Conservation (phyloP, 2,888 invertebrate species). For the Callinectes sapidus region DNA sequence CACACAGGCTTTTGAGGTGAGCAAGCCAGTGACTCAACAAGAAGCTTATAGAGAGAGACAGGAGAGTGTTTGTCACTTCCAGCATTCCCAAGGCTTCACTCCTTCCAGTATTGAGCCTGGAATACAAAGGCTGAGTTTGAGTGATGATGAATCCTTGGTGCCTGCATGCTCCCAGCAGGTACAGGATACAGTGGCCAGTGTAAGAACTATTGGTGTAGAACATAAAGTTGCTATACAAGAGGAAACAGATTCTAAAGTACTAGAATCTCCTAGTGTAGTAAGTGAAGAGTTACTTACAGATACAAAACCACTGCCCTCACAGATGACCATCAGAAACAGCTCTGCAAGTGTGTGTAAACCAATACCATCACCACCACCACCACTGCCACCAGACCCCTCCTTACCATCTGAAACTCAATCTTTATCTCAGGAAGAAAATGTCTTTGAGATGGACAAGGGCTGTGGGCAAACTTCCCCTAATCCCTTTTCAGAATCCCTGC, state of each 20-base stretch:
- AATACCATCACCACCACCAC: background rate
- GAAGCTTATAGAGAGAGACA: background rate
- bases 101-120: background rate
- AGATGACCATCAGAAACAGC: background rate
- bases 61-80: background rate
- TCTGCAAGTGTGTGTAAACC: background rate
- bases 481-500: conserved; percentile 49
- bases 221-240: background rate
- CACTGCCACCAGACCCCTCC: background rate
- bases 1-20: conserved; percentile 56
- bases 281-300: background rate
- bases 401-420: background rate
- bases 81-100: background rate
- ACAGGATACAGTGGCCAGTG: background rate
- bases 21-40: background rate
- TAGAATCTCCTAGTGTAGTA: background rate
- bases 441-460: background rate
- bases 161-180: background rate
- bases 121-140: background rate
- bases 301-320: background rate
- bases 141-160: background rate
- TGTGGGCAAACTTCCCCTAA: background rate
- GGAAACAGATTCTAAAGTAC: background rate
- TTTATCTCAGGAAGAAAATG: background rate
- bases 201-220: background rate